Conservation (phyloP, 2,113 vertebrate species). For the Leptosomus discolor region DNA sequence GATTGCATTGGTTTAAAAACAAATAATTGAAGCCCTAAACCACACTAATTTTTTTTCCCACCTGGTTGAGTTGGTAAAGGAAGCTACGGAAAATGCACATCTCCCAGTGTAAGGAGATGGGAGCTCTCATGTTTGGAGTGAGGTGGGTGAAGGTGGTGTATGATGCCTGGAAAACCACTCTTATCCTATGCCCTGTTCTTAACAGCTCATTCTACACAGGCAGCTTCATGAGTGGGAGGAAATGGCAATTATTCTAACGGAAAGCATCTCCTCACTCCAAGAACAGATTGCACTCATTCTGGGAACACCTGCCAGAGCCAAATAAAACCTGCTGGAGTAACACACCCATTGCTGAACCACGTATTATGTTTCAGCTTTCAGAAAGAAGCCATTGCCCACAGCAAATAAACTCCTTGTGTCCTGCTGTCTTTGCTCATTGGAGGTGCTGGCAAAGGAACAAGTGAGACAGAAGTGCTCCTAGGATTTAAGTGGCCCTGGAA, state of each 20-base stretch:
- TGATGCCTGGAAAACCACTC: not conserved
- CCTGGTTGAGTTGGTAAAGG: not conserved
- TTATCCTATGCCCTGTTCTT: not conserved
- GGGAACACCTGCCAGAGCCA: not conserved
- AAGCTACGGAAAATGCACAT: not conserved
- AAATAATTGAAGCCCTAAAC: not conserved
- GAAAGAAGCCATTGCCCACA: not conserved
- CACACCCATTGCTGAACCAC: not conserved
- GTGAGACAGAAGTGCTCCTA: not conserved
- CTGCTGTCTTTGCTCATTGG: not conserved
- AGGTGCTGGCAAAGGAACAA: not conserved
- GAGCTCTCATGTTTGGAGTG: not conserved
- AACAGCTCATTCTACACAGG: slow-evolving; percentile 1
- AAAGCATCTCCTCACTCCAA: not conserved
- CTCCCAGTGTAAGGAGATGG: not conserved
- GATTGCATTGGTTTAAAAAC: not conserved
- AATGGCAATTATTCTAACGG: slow-evolving; percentile 30
- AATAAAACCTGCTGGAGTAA: not conserved
- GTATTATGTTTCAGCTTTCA: not conserved
- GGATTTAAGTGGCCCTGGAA: not conserved
- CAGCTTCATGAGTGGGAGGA: slow-evolving; percentile 24
- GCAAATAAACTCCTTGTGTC: not conserved
- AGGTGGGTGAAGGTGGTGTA: not conserved
- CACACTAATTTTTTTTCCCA: accelerated
- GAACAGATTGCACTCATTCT: slow-evolving; percentile 24